phyloP scores from a whole-genome alignment of 2,113 vertebrate species.

The Rhodinocichla rosea region DNA sequence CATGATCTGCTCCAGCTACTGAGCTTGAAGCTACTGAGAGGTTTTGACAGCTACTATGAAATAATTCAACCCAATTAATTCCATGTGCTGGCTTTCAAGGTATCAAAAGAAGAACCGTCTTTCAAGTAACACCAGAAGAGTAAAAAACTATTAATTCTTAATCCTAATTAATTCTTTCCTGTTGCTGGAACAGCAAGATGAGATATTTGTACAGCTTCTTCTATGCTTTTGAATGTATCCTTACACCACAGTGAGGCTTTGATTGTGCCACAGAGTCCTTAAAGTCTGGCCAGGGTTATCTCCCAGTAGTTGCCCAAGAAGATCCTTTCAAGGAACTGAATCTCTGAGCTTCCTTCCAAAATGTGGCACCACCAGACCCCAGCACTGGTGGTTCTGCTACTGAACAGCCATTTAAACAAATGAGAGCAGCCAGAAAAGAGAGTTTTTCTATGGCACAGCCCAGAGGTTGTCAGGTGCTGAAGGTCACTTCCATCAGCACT shows the following conservation, averaged over 20 bases:
- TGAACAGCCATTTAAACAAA: not conserved
- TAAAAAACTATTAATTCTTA: not conserved
- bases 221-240: not conserved
- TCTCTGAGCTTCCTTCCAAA: not conserved
- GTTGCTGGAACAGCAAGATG: not conserved
- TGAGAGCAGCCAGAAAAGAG: not conserved
- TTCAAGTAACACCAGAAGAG: not conserved
- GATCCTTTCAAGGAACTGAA: not conserved
- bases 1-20: slow-evolving; percentile 13
- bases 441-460: not conserved
- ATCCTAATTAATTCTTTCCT: not conserved
- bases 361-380: not conserved
- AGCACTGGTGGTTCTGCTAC: not conserved
- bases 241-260: not conserved
- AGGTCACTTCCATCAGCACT: not conserved
- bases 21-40: not conserved
- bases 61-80: not conserved
- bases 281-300: not conserved
- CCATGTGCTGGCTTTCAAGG: slow-evolving; percentile 14
- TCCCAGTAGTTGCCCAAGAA: not conserved
- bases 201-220: not conserved
- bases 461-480: not conserved
- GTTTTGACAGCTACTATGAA: not conserved
- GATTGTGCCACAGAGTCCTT: not conserved
- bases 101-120: not conserved